A percentile compares a stretch with the other conserved stretches of the same genome.
Evolutionary conservation across 2,797 vertebrate genomes (phyloP).

Genomic region (Poecilia velifera): DNA sequence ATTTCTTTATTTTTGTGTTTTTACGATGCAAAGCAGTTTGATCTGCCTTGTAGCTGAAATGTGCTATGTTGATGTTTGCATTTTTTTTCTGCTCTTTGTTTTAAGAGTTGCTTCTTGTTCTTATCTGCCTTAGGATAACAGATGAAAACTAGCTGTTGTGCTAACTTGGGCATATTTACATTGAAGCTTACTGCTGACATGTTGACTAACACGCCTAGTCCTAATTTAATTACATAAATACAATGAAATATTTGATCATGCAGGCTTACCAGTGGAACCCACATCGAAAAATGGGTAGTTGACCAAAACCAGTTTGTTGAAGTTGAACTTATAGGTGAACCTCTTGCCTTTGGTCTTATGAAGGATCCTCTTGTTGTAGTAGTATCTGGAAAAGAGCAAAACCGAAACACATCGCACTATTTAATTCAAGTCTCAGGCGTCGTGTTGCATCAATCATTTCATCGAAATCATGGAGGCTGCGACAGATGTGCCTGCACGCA

Average conservation of each 20-base stretch:
- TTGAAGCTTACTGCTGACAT: too few relatives aligned
- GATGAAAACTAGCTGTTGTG: too few relatives aligned
- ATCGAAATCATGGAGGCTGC: slow-evolving; percentile 16
- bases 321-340: slow-evolving; percentile 97
- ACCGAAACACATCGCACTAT: slow-evolving; percentile 7
- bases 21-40: too few relatives aligned
- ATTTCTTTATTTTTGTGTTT: too few relatives aligned
- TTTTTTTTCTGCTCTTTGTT: too few relatives aligned
- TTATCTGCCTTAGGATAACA: too few relatives aligned
- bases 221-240: too few relatives aligned
- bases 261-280: slow-evolving; percentile 84
- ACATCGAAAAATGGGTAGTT: slow-evolving; percentile 95
- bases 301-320: slow-evolving; percentile 93
- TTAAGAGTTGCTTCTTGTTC: too few relatives aligned
- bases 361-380: slow-evolving; percentile 94
- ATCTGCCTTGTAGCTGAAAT: too few relatives aligned
- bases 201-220: too few relatives aligned
- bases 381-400: slow-evolving; percentile 82
- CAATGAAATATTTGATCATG: slow-evolving; percentile 20
- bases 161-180: too few relatives aligned
- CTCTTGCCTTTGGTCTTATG: slow-evolving; percentile 96
- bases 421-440: slow-evolving; percentile 17
- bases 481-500: slow-evolving; percentile 53
- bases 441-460: slow-evolving; percentile 11
- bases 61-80: too few relatives aligned